Conservation (phyloP, 2,888 invertebrate species). For the Tetanocera ferruginea region DNA sequence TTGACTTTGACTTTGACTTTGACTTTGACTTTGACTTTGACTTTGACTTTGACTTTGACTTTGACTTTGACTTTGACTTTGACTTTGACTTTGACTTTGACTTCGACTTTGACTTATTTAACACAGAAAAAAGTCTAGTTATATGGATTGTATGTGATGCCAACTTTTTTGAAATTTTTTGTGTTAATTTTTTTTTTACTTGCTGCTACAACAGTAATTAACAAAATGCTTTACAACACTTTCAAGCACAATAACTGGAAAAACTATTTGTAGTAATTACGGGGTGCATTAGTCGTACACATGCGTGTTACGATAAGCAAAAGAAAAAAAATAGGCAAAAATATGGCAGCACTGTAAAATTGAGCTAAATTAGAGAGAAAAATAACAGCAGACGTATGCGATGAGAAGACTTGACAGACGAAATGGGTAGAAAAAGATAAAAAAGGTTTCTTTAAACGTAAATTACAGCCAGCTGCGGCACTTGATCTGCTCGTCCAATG, state of each 20-base stretch:
- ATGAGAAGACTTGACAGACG: neutral
- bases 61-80: no score
- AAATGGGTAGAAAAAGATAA: neutral
- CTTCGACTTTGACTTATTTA: no score
- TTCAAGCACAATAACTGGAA: neutral
- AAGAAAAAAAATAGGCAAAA: neutral
- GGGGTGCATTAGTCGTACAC: neutral
- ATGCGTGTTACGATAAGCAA: slow-evolving; percentile 22
- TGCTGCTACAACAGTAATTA: neutral
- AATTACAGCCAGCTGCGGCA: slow-evolving; percentile 23
- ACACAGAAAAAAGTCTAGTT: no score
- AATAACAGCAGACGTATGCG: neutral
- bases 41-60: no score
- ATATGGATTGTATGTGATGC: neutral
- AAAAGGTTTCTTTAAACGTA: neutral
- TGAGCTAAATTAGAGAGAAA: neutral
- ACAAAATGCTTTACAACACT: slow-evolving; percentile 17
- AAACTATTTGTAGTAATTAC: slow-evolving; percentile 19
- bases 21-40: no score
- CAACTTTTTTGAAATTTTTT: no score
- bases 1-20: no score
- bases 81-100: no score
- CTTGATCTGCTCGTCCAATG: neutral
- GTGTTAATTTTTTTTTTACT: neutral
- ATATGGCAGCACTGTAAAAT: neutral